These are phyloP conservation scores for Disparrhopalites patrizii DNA, from an alignment of 2,888 invertebrate species.

Conservation along the genomic window DNA sequence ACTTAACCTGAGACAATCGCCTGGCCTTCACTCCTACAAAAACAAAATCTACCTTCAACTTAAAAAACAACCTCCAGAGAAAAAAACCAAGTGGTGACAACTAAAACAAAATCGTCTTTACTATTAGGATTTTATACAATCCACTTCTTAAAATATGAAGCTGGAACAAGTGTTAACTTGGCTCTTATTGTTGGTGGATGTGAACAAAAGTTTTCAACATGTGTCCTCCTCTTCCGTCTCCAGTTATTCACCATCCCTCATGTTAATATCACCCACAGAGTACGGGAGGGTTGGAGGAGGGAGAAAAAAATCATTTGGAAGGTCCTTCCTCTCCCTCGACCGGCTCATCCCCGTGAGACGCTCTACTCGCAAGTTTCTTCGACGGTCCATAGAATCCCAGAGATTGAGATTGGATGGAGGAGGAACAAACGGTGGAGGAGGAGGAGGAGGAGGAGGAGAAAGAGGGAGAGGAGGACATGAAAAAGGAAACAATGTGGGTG, in stretches of 20 bases:
- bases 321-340: too few relatives aligned
- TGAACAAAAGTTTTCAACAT: slow-evolving; percentile 9
- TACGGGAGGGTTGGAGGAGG: neutral
- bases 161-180: neutral
- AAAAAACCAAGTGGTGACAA: too few relatives aligned
- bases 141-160: slow-evolving; percentile 2
- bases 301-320: neutral
- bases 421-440: neutral
- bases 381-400: neutral
- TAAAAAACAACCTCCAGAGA: too few relatives aligned
- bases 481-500: too few relatives aligned
- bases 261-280: neutral
- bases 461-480: neutral
- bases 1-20: too few relatives aligned
- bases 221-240: neutral
- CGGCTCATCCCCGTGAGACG: neutral
- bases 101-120: too few relatives aligned
- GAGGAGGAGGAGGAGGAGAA: neutral
- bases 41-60: too few relatives aligned
- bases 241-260: neutral
- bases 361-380: neutral
- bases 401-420: neutral
- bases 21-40: neutral
- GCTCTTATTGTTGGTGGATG: neutral
- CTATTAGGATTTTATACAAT: too few relatives aligned